Conservation (phyloP, 2,797 vertebrate species). For the Chrosomus eos region DNA sequence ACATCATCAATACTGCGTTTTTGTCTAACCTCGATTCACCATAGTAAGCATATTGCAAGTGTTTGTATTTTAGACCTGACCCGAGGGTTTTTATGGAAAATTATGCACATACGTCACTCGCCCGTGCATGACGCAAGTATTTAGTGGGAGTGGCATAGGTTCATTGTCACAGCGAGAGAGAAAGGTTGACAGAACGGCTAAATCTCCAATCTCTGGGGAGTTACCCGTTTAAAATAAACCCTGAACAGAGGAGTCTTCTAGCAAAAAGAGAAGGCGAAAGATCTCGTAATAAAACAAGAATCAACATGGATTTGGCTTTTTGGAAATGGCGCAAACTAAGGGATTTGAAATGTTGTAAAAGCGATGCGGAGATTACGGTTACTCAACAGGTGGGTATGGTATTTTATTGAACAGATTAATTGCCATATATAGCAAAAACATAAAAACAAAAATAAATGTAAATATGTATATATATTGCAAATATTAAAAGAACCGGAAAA, state of each 20-base stretch:
- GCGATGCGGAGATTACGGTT: not conserved
- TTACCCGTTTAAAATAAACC: not conserved
- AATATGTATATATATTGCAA: too few relatives aligned
- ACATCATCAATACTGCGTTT: not conserved
- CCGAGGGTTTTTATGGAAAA: not conserved
- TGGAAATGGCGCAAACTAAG: not conserved
- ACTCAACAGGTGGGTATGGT: not conserved
- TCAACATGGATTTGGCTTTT: not conserved
- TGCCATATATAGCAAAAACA: not conserved
- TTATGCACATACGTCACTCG: not conserved
- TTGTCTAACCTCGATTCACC: not conserved
- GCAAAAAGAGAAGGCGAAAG: too few relatives aligned
- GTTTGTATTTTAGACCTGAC: not conserved
- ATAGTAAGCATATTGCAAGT: not conserved
- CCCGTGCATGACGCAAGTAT: not conserved
- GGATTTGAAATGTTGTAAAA: not conserved
- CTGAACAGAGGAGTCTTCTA: not conserved
- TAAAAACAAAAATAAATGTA: not conserved
- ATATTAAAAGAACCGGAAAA: not conserved
- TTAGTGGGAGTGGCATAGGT: not conserved
- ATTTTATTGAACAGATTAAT: not conserved
- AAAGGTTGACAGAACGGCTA: not conserved
- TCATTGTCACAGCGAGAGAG: not conserved
- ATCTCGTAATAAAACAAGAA: not conserved
- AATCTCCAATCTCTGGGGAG: not conserved